These are phyloP conservation scores for Stictocephala bisonia DNA, from an alignment of 2,888 invertebrate genomes.

Conservation along the genomic window DNA sequence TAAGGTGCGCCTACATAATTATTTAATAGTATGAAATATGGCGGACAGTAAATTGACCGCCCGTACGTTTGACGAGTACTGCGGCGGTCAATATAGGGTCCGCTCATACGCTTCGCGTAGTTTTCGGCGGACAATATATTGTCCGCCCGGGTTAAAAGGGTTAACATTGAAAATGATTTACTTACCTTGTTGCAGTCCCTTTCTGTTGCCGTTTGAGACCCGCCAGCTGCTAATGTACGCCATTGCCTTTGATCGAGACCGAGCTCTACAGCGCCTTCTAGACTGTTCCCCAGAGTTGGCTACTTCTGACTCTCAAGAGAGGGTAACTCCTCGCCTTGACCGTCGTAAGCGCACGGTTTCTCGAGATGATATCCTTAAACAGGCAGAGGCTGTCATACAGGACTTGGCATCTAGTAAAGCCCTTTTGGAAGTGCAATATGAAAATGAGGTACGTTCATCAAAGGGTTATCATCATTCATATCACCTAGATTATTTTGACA, in stretches of 20 bases:
- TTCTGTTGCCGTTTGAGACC: constrained; percentile 97
- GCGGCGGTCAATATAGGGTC: no score
- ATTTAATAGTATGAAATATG: no score
- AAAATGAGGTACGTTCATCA: constrained; percentile 69
- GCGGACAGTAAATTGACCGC: no score
- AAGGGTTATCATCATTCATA: no score
- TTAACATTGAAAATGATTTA: no score
- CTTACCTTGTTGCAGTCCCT: constrained; percentile 74
- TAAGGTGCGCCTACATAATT: no score
- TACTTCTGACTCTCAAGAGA: constrained; percentile 79
- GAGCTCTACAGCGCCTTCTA: constrained; percentile 93
- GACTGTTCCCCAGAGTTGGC: constrained; percentile 92
- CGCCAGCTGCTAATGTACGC: constrained; percentile 97
- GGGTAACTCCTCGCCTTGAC: constrained; percentile 94
- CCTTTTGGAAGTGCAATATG: constrained; percentile 86
- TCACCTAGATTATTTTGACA: no score
- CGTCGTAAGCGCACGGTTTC: constrained; percentile 92
- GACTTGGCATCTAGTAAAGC: constrained; percentile 94
- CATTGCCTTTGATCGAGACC: constrained; percentile 96
- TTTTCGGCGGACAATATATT: no score
- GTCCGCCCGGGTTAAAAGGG: no score
- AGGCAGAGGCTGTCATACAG: constrained; percentile 94
- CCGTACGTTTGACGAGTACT: no score
- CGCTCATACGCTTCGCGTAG: no score
- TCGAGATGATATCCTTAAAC: constrained; percentile 89